Conservation (phyloP, 2,888 invertebrate genomes). For the Drosophila mulleri region DNA sequence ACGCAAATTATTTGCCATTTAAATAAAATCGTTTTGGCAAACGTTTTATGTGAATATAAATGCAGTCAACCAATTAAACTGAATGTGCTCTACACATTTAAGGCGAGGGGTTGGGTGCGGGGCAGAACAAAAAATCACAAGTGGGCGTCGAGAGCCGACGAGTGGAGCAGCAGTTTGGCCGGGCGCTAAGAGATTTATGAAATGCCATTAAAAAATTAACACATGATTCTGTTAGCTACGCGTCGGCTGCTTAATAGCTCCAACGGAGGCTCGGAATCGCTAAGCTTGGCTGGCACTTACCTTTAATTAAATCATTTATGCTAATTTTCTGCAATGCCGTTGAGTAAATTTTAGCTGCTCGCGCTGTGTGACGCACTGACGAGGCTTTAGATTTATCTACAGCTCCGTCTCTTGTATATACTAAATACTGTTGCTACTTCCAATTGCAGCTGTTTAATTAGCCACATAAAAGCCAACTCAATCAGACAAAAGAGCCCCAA, state of each 20-base stretch:
- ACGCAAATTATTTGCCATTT: conserved; percentile 38
- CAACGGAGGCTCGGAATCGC: conserved; percentile 1
- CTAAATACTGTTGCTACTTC: conserved; percentile 38
- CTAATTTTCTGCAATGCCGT: conserved; percentile 72
- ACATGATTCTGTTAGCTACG: conserved; percentile 59
- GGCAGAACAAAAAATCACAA: neutral
- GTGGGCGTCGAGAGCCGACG: neutral
- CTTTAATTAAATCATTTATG: conserved; percentile 80
- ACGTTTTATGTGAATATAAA: conserved; percentile 44
- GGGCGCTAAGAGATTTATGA: conserved; percentile 64
- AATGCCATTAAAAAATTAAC: conserved; percentile 76
- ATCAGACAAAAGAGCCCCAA: conserved; percentile 2
- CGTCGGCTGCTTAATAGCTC: conserved; percentile 13
- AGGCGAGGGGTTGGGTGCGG: too few species aligned
- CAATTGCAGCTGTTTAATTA: conserved; percentile 54
- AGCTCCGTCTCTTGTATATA: neutral
- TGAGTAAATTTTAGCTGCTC: conserved; percentile 66
- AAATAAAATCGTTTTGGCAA: conserved; percentile 35
- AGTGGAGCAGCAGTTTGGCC: conserved; percentile 1
- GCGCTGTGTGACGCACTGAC: neutral
- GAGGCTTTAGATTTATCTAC: neutral
- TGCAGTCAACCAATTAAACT: conserved; percentile 44
- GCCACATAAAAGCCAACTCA: conserved; percentile 28
- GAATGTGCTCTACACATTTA: conserved; percentile 24
- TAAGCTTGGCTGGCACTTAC: conserved; percentile 54